Evolutionary conservation across 2,113 vertebrate genomes (phyloP).

Genomic region (Hemichromis elongatus): DNA sequence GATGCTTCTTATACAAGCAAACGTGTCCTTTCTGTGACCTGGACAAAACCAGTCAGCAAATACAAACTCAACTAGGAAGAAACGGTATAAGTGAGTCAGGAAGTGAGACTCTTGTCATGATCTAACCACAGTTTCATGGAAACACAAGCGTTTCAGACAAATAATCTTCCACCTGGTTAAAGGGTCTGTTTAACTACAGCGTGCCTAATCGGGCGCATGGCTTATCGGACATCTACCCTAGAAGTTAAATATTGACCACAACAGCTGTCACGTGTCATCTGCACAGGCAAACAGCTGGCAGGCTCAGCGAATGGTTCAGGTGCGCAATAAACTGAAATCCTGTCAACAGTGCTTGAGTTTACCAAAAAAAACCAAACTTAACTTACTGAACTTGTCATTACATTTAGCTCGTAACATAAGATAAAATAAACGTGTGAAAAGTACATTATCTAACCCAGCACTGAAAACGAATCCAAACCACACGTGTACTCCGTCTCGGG

Average conservation of each 20-base stretch:
- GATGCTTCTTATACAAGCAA: background rate
- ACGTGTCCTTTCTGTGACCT: slow-evolving; percentile 3
- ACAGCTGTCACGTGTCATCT: background rate
- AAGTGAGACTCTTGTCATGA: background rate
- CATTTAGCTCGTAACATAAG: background rate
- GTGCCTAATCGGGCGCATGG: background rate
- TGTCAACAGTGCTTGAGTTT: background rate
- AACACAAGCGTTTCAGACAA: background rate
- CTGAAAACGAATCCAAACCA: background rate
- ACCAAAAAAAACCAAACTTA: background rate
- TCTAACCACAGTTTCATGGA: background rate
- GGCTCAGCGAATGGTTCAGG: background rate
- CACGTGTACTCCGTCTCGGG: background rate
- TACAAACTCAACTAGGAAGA: background rate
- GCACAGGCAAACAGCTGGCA: background rate
- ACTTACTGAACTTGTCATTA: background rate
- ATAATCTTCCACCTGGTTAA: background rate
- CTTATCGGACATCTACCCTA: background rate
- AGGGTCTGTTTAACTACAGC: background rate
- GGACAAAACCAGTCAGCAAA: background rate
- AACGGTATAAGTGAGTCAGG: background rate
- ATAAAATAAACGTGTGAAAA: background rate
- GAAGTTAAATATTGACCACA: slow-evolving; percentile 23
- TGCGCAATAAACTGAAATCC: background rate
- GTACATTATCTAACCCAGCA: background rate